Base-by-base conservation (phyloP, 1,140 invertebrate genomes). In the Arctopsyche grandis region DNA sequence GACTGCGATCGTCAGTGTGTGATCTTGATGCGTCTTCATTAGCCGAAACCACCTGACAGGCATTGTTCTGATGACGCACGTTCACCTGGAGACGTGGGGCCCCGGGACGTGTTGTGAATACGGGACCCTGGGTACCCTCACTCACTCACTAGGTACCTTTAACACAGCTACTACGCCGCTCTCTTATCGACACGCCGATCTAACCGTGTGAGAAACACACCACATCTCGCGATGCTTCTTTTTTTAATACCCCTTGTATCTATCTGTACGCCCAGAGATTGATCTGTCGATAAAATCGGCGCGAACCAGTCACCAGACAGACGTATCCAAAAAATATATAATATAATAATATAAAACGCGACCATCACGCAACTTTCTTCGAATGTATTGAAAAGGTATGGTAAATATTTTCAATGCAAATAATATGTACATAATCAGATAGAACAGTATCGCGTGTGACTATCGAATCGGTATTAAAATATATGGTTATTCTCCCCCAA, bases 1-100 rank as follows among this genome's bases (percentile, higher is more conserved):
- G 66, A 58, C 0, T 22, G 10, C 26, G 14, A 66, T 60, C 16
- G n/a, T 19, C 3, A 52, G 43, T 70, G 14, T n/a, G 44, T 16
- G 69, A 78, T 78, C 66, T 73, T 60, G 66, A 70, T 71, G 77
- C 77, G 46, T 78, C 77, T 78, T 78, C 69, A 78, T 78, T 78
- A 78, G 77, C 77, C 48, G 69, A 70, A 60, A 26, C 24, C 69
- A 73, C 52, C 29, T 78, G 77, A 78, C 77, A 78, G 52, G 44
- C 44, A 78, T 78, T 78, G 77, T 78, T 71, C 77, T 24, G 52
- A 70, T 78, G 77, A 78, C 66, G 77, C 66, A 44, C 48, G 77
- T 78, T 56, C 77, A 63, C 16, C 69, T 16, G 69, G 19, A 60
- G 74, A 52, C 29, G 29, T 38, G 24, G 24, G 21, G 9, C 16